Evolutionary conservation across 1,140 invertebrate species (phyloP), one percentile per base, ranked within the genome.

Genomic region (Mactra quadrangularis): DNA sequence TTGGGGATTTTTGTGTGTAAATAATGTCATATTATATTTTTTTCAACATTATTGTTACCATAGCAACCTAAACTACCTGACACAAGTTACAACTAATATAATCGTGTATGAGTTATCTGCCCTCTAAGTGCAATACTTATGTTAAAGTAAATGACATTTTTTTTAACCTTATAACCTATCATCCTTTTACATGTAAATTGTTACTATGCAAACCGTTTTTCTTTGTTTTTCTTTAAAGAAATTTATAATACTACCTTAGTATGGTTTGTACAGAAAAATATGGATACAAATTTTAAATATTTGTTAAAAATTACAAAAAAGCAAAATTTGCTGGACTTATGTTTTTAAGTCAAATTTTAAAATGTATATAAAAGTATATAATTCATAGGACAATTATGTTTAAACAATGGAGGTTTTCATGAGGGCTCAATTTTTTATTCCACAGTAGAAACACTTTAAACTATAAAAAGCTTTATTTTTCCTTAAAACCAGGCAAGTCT

Each of bases 51-150:
- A 38, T 76, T 62, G 35, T 76, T 62, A 60, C 74, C 55, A 60
- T 76, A 62, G 59, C 74, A 76, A 76, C 74, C 11, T 60, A 76
- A 41, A 60, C 74, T 76, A 76, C 74, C 74, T 76, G 74, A 76
- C 74, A 76, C 55, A 76, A 76, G 25, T 64, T 27, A 68, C 22
- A 45, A 64, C n/a, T 50, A 68, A 47, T 68, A 68, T 68, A 27
- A 38, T 50, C 19, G 4, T 55, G 31, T 50, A 50, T 47, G 64
- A 68, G 64, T 68, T 47, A 47, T 68, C 64, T 68, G 64, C 64
- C 64, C 38, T 68, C 31, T 15, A n/a, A 29, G 64, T 68, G 64
- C 64, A 68, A 68, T 68, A 68, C 64, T 1, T 68, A 19, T 68
- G 47, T 68, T 64, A 68, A 38, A 19, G 17, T 25, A 68, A 68